These are phyloP conservation scores for Rhaphigaster nebulosa DNA, from an alignment of 2,888 invertebrate genomes.

Conservation along the genomic window DNA sequence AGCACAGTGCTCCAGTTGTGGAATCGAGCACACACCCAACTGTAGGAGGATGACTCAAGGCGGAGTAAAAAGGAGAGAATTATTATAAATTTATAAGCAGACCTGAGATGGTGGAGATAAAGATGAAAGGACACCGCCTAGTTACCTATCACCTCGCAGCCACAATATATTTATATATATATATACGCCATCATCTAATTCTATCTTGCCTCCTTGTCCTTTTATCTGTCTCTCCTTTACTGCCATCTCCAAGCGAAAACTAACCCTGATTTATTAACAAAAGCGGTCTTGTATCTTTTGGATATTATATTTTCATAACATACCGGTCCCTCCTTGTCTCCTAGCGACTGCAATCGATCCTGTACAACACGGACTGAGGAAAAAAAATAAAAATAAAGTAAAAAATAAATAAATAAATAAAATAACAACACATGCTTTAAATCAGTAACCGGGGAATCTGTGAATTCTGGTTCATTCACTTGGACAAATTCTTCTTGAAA, in stretches of 20 bases:
- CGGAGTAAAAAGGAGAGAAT: not conserved
- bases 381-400: too few species aligned
- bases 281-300: not conserved
- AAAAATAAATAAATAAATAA: too few species aligned
- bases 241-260: not conserved
- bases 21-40: not conserved
- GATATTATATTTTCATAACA: conserved; percentile 19
- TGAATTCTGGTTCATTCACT: not conserved
- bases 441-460: not conserved
- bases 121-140: conserved; percentile 1
- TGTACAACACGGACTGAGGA: not conserved
- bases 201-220: not conserved
- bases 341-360: not conserved
- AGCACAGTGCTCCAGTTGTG: not conserved
- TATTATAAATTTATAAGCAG: conserved; percentile 25
- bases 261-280: conserved; percentile 20
- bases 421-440: not conserved
- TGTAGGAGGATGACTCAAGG: conserved; percentile 15
- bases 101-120: not conserved
- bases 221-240: not conserved
- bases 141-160: conserved; percentile 5
- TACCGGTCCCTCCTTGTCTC: not conserved
- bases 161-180: not conserved
- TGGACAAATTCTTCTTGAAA: too few species aligned
- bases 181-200: not conserved